A percentile compares a stretch with the other conserved stretches of the same genome.
phyloP scores from a whole-genome alignment of 1,140 invertebrate genomes.

The Apolygus lucorum region DNA sequence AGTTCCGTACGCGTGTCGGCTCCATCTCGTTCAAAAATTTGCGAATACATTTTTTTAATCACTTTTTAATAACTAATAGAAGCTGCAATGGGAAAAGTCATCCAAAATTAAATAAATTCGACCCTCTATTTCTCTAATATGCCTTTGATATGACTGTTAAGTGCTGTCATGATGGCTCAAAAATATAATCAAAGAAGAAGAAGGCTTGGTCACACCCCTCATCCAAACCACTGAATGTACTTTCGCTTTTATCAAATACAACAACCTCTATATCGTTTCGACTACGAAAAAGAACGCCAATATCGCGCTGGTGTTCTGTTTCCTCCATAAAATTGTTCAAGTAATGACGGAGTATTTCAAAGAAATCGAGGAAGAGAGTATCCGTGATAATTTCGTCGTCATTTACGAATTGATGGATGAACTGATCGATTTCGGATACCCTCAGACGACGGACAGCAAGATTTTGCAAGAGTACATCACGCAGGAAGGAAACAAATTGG shows the following conservation, averaged over 20 bases:
- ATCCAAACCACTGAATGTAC: slow-evolving; percentile 84
- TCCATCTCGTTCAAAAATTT: no score
- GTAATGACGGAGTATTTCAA: slow-evolving; percentile 99
- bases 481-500: slow-evolving; percentile 96
- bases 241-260: slow-evolving; percentile 97
- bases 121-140: no score
- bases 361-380: slow-evolving; percentile 98
- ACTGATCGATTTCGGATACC: slow-evolving; percentile 98
- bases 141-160: no score
- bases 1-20: no score
- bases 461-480: slow-evolving; percentile 98
- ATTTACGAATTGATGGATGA: slow-evolving; percentile 98
- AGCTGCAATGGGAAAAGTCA: no score
- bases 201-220: slow-evolving; percentile 86
- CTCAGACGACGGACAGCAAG: slow-evolving; percentile 98
- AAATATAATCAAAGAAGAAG: slow-evolving; percentile 98
- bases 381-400: slow-evolving; percentile 98
- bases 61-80: no score
- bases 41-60: no score
- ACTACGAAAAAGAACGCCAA: slow-evolving; percentile 97
- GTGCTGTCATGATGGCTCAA: no score
- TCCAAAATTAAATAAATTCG: no score
- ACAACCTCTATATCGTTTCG: slow-evolving; percentile 96
- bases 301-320: slow-evolving; percentile 92
- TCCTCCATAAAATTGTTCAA: slow-evolving; percentile 94